phyloP scores from a whole-genome alignment of 2,797 vertebrate genomes.

The Fratercula arctica region DNA sequence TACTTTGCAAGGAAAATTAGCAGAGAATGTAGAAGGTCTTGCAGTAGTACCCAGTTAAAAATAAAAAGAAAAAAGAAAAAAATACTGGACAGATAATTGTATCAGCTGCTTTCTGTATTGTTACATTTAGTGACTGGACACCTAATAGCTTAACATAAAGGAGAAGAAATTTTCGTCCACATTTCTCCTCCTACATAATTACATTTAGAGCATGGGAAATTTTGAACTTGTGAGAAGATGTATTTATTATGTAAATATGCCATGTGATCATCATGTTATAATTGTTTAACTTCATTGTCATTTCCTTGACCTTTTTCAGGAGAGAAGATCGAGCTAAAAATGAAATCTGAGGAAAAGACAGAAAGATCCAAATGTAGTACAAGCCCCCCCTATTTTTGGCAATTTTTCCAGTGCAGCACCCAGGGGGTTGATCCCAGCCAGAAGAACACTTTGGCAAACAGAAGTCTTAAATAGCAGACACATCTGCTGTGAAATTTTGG shows the following conservation, averaged over 20 bases:
- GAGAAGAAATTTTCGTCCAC: not conserved
- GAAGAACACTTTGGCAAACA: constrained; percentile 55
- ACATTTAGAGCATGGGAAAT: not conserved
- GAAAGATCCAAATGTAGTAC: not conserved
- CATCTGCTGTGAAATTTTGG: constrained; percentile 59
- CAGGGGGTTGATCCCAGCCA: constrained; percentile 18
- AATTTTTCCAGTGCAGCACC: not conserved
- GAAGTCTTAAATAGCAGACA: constrained; percentile 20
- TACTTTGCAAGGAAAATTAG: not conserved
- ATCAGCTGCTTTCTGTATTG: not conserved
- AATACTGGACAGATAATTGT: not conserved
- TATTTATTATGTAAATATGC: not conserved
- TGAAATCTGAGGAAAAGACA: not conserved
- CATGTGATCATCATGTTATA: not conserved
- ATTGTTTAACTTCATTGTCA: not conserved
- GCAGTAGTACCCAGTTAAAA: not conserved
- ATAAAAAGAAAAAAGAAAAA: not conserved
- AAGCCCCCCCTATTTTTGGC: not conserved
- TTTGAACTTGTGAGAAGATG: not conserved
- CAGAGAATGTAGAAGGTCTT: not conserved
- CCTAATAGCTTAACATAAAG: not conserved
- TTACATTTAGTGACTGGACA: not conserved
- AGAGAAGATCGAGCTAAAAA: not conserved
- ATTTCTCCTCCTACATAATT: not conserved
- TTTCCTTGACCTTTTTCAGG: not conserved